Conservation (phyloP, 2,888 invertebrate species). For the Punctoribates punctum region DNA sequence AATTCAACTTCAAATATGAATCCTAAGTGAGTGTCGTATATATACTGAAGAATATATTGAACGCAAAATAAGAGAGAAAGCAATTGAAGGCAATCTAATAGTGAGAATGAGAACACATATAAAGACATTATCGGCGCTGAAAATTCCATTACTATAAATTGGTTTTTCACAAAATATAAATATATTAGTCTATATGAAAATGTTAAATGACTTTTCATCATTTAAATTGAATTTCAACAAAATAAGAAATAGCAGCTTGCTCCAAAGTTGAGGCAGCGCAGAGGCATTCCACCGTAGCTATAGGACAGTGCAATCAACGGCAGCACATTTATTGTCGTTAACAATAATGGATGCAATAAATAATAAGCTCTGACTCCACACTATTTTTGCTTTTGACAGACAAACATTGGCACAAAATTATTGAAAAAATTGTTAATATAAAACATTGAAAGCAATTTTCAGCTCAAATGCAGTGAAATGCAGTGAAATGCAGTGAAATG, state of each 20-base stretch:
- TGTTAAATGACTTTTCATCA: conserved; percentile 34
- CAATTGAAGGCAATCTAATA: conserved; percentile 5
- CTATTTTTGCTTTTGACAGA: conserved; percentile 12
- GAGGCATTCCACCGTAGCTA: background rate
- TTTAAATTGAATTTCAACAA: conserved; percentile 33
- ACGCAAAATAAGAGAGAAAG: conserved; percentile 4
- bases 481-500: too few relatives aligned
- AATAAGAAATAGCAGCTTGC: background rate
- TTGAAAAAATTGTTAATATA: conserved; percentile 24
- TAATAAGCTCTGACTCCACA: conserved; percentile 31
- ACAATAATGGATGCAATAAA: conserved; percentile 34
- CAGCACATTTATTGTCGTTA: conserved; percentile 35
- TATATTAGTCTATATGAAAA: background rate
- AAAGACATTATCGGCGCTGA: conserved; percentile 12
- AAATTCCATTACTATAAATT: conserved; percentile 36
- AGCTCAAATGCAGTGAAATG: background rate
- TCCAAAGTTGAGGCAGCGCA: too few relatives aligned
- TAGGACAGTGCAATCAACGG: conserved; percentile 18
- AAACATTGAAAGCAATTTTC: background rate
- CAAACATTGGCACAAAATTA: background rate
- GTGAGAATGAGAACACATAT: background rate
- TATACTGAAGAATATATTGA: background rate
- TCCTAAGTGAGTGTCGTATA: background rate
- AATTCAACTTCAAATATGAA: conserved; percentile 7
- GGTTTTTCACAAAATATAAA: conserved; percentile 1